Evolutionary conservation across 2,888 invertebrate species (phyloP).

Genomic region (Lapara coniferarum): DNA sequence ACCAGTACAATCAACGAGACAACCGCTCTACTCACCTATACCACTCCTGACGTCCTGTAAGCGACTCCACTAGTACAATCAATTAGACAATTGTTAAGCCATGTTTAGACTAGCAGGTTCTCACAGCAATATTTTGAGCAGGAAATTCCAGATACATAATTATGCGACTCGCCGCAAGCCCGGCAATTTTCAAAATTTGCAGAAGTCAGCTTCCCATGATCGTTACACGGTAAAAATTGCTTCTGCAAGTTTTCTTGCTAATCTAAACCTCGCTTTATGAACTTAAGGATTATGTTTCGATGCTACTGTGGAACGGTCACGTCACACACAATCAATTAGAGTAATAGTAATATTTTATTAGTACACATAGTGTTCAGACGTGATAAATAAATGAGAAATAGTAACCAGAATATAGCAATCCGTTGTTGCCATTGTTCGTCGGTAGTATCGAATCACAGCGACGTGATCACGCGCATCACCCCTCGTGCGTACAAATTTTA

Average conservation of each 20-base stretch:
- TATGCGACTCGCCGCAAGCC: too few species aligned
- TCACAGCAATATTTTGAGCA: too few species aligned
- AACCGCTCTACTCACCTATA: background rate
- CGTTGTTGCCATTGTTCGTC: background rate
- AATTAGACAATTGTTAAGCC: too few species aligned
- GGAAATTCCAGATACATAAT: too few species aligned
- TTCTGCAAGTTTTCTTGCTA: too few species aligned
- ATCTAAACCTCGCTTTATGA: background rate
- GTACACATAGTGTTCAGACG: background rate
- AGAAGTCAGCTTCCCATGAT: too few species aligned
- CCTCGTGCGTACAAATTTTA: conserved; percentile 15
- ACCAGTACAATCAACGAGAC: background rate
- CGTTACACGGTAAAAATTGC: too few species aligned
- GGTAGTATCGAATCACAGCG: background rate
- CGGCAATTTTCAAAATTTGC: too few species aligned
- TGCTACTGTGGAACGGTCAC: background rate
- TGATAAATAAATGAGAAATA: background rate
- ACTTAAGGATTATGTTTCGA: background rate
- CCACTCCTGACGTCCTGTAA: too few species aligned
- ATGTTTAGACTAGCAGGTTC: too few species aligned
- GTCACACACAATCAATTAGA: background rate
- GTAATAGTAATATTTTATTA: background rate
- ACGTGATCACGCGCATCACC: background rate
- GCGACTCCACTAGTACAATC: too few species aligned
- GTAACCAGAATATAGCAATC: background rate